These are phyloP conservation scores for Amblyornis subalaris DNA, from an alignment of 2,113 vertebrate genomes.

Conservation along the genomic window DNA sequence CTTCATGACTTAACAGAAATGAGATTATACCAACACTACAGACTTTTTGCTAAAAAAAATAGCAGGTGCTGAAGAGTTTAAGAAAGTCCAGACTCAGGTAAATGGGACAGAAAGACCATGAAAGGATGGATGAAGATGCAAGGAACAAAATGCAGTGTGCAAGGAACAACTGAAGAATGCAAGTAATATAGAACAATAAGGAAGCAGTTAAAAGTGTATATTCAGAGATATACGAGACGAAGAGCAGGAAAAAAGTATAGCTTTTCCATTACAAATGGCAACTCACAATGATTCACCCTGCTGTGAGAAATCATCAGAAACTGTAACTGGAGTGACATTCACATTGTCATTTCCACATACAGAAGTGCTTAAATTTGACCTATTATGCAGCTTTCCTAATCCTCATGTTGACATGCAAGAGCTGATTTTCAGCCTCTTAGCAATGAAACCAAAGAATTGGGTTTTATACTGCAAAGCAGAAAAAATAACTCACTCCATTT, in stretches of 20 bases:
- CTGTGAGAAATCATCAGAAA: conserved; percentile 8
- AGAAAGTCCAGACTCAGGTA: not conserved
- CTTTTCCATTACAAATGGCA: not conserved
- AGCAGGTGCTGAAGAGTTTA: not conserved
- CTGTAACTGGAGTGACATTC: not conserved
- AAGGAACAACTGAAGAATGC: not conserved
- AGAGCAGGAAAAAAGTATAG: not conserved
- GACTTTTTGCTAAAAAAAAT: not conserved
- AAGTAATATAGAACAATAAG: not conserved
- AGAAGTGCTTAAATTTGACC: not conserved
- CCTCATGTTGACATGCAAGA: not conserved
- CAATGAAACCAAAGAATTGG: not conserved
- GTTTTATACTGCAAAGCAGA: not conserved
- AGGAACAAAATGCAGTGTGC: not conserved
- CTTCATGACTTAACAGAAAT: not conserved
- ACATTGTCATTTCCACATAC: not conserved
- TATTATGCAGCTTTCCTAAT: not conserved
- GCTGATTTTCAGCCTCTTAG: not conserved
- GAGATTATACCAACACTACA: not conserved
- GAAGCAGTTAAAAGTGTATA: not conserved
- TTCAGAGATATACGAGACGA: not conserved
- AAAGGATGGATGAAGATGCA: not conserved
- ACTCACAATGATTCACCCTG: not conserved
- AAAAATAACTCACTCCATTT: not conserved
- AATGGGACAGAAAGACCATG: not conserved